These are phyloP conservation scores for Chromobotia macracanthus DNA, from an alignment of 2,797 vertebrate species.

Conservation along the genomic window DNA sequence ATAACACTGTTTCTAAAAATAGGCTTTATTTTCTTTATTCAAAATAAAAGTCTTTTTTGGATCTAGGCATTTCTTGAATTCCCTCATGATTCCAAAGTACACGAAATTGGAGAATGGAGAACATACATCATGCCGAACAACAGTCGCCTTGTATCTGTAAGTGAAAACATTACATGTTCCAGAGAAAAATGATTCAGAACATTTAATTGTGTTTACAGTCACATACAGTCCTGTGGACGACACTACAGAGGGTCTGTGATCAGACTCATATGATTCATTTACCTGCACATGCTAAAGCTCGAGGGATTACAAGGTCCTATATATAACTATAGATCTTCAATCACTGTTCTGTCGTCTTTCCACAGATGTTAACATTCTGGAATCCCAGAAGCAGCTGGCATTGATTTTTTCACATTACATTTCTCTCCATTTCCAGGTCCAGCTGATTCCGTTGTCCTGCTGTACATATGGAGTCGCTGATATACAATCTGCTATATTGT, in stretches of 20 bases:
- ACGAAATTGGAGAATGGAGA: not conserved
- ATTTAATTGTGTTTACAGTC: not conserved
- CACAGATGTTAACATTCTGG: conserved; percentile 42
- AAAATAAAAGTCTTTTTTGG: not conserved
- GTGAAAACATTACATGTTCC: not conserved
- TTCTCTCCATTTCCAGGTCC: conserved; percentile 13
- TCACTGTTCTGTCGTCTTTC: not conserved
- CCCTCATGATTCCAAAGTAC: not conserved
- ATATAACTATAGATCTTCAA: conserved; percentile 14
- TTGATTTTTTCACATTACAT: conserved; percentile 54
- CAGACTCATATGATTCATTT: conserved; percentile 6
- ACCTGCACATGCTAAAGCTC: conserved; percentile 39
- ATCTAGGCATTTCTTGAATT: not conserved
- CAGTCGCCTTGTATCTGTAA: conserved; percentile 5
- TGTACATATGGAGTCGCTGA: conserved; percentile 24
- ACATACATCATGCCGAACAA: conserved; percentile 3
- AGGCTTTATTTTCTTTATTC: not conserved
- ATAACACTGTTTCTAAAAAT: not conserved
- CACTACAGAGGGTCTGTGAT: not conserved
- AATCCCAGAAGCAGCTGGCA: conserved; percentile 58
- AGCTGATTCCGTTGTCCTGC: conserved; percentile 26
- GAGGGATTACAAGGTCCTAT: conserved; percentile 25
- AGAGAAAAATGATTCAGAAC: conserved; percentile 12
- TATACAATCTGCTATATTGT: conserved; percentile 27
- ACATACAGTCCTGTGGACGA: not conserved